Evolutionary conservation across 2,113 vertebrate species (phyloP).

Genomic region (Prionailurus viverrinus): DNA sequence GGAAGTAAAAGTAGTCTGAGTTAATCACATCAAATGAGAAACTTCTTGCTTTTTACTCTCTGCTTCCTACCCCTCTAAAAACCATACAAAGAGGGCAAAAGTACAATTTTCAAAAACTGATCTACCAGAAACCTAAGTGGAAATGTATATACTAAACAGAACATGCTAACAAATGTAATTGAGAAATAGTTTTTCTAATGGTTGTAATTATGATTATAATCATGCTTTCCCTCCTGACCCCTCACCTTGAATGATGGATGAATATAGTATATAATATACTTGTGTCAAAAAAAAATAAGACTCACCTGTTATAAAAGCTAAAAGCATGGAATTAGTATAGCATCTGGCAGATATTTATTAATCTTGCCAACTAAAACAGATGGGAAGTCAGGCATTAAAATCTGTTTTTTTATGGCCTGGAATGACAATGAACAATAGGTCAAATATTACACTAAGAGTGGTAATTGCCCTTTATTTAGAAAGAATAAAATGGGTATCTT

Average conservation of each 20-base stretch:
- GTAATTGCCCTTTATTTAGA: not conserved
- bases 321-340: conserved; percentile 47
- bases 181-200: not conserved
- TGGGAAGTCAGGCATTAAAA: conserved; percentile 65
- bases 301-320: conserved; percentile 48
- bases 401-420: conserved; percentile 11
- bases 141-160: not conserved
- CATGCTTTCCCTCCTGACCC: not conserved
- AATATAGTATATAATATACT: not conserved
- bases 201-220: not conserved
- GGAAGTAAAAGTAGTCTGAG: not conserved
- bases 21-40: not conserved
- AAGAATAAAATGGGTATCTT: not conserved
- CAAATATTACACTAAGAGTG: conserved; percentile 20
- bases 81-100: not conserved
- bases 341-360: conserved; percentile 65
- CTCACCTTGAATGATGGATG: not conserved
- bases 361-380: conserved; percentile 54
- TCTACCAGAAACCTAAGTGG: not conserved
- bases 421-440: conserved; percentile 61
- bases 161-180: not conserved
- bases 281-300: not conserved
- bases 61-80: not conserved
- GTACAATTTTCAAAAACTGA: not conserved
- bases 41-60: not conserved